Percentiles rank a stretch among this genome's conserved stretches.
These are phyloP conservation scores for Lampropteryx suffumata DNA, from an alignment of 2,888 invertebrate species.

Conservation along the genomic window DNA sequence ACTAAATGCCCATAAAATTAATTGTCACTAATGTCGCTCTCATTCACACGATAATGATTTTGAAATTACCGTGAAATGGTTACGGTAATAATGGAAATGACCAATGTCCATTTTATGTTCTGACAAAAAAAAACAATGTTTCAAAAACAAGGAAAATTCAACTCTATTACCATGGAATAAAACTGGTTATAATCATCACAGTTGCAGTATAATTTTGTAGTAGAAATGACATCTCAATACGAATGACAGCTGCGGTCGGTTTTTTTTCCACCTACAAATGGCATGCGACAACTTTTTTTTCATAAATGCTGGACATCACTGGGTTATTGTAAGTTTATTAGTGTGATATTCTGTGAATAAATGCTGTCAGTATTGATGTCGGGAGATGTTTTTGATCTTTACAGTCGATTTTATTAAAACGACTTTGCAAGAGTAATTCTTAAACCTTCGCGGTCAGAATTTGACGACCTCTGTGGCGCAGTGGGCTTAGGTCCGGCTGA, in stretches of 20 bases:
- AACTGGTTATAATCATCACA: background rate
- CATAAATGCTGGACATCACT: slow-evolving; percentile 49
- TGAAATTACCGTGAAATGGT: slow-evolving; percentile 56
- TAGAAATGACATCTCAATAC: slow-evolving; percentile 63
- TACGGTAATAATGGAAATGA: slow-evolving; percentile 50
- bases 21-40: slow-evolving; percentile 60
- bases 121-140: slow-evolving; percentile 25
- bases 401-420: too few relatives aligned
- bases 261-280: slow-evolving; percentile 46
- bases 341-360: slow-evolving; percentile 30
- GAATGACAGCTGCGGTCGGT: slow-evolving; percentile 75
- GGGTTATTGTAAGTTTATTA: slow-evolving; percentile 42
- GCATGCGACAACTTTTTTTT: slow-evolving; percentile 49
- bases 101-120: slow-evolving; percentile 56
- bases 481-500: too few relatives aligned
- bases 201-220: slow-evolving; percentile 33
- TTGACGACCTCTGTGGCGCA: too few relatives aligned
- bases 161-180: slow-evolving; percentile 26
- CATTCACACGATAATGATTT: slow-evolving; percentile 65
- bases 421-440: too few relatives aligned
- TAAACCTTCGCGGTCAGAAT: too few relatives aligned
- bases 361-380: slow-evolving; percentile 15
- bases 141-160: slow-evolving; percentile 24
- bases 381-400: too few relatives aligned
- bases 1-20: slow-evolving; percentile 73